Evolutionary conservation across 2,888 invertebrate genomes (phyloP).

Genomic region (Drosophila mimica): DNA sequence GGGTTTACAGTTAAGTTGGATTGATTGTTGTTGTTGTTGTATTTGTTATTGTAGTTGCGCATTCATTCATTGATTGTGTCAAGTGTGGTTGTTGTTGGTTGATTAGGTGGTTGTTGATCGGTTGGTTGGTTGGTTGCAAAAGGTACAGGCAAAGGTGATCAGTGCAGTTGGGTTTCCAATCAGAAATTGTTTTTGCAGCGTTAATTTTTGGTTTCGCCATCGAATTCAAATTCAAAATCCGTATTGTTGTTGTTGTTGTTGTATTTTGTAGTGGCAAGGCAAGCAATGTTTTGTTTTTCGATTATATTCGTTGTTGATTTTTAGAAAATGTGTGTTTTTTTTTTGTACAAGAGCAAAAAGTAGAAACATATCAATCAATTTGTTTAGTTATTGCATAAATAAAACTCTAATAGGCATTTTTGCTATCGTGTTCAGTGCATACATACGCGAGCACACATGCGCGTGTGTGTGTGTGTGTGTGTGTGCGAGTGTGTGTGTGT

Average conservation of each 20-base stretch:
- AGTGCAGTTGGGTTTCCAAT: slow-evolving; percentile 54
- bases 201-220: slow-evolving; percentile 33
- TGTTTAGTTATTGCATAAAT: slow-evolving; percentile 35
- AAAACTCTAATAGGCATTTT: slow-evolving; percentile 42
- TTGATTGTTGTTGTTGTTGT: slow-evolving; percentile 36
- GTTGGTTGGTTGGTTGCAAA: slow-evolving; percentile 27
- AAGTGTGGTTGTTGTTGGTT: slow-evolving; percentile 13
- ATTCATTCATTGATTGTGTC: slow-evolving; percentile 56
- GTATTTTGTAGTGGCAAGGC: slow-evolving; percentile 66
- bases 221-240: slow-evolving; percentile 47
- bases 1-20: slow-evolving; percentile 21
- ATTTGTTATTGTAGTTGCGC: slow-evolving; percentile 40
- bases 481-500: neutral
- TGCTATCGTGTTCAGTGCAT: slow-evolving; percentile 41
- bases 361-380: slow-evolving; percentile 64
- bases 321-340: slow-evolving; percentile 16
- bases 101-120: neutral
- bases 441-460: slow-evolving; percentile 16
- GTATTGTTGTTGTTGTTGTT: slow-evolving; percentile 50
- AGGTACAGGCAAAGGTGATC: slow-evolving; percentile 22
- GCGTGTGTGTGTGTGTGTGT: neutral
- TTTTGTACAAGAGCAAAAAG: slow-evolving; percentile 40
- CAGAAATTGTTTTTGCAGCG: slow-evolving; percentile 15
- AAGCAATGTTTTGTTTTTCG: slow-evolving; percentile 59
- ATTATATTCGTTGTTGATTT: slow-evolving; percentile 40